These are phyloP conservation scores for Anthonomus grandis DNA, from an alignment of 1,140 invertebrate species.

Conservation along the genomic window DNA sequence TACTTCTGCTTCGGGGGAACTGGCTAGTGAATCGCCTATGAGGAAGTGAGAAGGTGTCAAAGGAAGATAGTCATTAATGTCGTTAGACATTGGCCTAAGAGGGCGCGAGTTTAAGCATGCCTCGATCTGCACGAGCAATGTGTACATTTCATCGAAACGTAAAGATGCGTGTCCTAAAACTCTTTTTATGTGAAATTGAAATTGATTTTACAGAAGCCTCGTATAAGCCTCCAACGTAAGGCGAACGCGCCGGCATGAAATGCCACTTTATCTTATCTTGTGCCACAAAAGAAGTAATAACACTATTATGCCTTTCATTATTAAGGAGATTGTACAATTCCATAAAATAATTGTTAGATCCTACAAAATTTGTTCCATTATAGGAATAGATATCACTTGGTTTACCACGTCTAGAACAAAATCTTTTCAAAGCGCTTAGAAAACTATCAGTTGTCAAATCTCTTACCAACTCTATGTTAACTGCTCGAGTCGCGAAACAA, in stretches of 20 bases:
- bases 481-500: slow-evolving; percentile 3
- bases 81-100: too few relatives aligned
- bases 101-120: too few relatives aligned
- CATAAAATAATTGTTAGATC: slow-evolving; percentile 13
- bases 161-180: slow-evolving; percentile 1
- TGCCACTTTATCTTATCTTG: slow-evolving; percentile 25
- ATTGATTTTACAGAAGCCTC: slow-evolving; percentile 4
- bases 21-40: too few relatives aligned
- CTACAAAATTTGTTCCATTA: slow-evolving; percentile 22
- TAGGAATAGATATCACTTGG: slow-evolving; percentile 17
- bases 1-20: too few relatives aligned
- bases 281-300: neutral
- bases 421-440: slow-evolving; percentile 2
- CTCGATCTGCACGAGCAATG: slow-evolving; percentile 1
- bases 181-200: slow-evolving; percentile 22
- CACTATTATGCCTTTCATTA: neutral
- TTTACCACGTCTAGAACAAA: slow-evolving; percentile 8
- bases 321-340: slow-evolving; percentile 1
- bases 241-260: slow-evolving; percentile 29
- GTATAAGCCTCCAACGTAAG: slow-evolving; percentile 30
- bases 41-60: too few relatives aligned
- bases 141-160: slow-evolving; percentile 3
- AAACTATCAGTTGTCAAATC: neutral
- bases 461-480: neutral
- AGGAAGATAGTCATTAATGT: too few relatives aligned